These are phyloP conservation scores for Ashinkailepas kermadecensis DNA, from an alignment of 2,888 invertebrate species.

Conservation along the genomic window DNA sequence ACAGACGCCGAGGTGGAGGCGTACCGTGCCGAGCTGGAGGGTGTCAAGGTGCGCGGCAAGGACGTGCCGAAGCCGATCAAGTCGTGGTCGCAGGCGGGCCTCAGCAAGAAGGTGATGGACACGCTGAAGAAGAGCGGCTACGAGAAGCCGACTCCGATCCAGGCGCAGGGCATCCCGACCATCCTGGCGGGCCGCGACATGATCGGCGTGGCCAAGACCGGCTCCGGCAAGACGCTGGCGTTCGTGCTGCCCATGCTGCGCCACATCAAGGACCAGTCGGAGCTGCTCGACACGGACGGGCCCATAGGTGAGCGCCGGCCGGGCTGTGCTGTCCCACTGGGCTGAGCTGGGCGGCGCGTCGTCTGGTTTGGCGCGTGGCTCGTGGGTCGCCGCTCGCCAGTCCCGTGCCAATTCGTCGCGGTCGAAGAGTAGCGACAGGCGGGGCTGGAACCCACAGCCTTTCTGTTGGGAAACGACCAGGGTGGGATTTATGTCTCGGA, in stretches of 20 bases:
- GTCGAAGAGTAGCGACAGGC: no score
- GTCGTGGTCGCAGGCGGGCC: conserved; percentile 97
- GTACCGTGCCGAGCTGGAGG: conserved; percentile 83
- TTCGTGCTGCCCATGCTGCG: conserved; percentile 96
- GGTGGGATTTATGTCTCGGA: no score
- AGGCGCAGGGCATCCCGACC: conserved; percentile 55
- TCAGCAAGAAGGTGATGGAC: conserved; percentile 90
- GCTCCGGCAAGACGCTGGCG: conserved; percentile 96
- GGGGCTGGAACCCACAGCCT: no score
- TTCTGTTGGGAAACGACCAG: no score
- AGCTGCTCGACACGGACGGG: conserved; percentile 92
- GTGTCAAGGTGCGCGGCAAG: conserved; percentile 91
- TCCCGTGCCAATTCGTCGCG: no score
- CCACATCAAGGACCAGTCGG: conserved; percentile 89
- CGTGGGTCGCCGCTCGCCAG: no score
- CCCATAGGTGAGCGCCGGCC: conserved; percentile 58
- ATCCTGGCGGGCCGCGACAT: conserved; percentile 59
- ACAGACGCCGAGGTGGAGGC: conserved; percentile 74
- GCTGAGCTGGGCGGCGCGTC: no score
- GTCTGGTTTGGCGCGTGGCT: no score
- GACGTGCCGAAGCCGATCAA: conserved; percentile 90
- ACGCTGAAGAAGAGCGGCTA: conserved; percentile 80
- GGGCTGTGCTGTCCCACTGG: no score
- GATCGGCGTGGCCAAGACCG: conserved; percentile 98
- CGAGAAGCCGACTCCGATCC: conserved; percentile 97